phyloP scores from a whole-genome alignment of 2,797 vertebrate genomes.

The Tinamus major region DNA sequence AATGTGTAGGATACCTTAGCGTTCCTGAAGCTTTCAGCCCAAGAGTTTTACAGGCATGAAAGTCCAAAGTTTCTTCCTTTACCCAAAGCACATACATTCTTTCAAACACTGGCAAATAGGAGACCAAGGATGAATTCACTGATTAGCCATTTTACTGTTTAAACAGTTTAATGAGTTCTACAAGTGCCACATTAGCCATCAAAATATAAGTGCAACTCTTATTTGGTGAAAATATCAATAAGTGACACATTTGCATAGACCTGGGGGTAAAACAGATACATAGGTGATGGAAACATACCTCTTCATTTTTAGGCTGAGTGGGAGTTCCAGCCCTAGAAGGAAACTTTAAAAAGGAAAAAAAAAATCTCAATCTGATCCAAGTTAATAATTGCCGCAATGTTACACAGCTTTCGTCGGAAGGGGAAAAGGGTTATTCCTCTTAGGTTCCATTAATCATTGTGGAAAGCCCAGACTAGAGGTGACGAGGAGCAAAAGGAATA shows the following conservation, averaged over 20 bases:
- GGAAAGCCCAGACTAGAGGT: conserved; percentile 61
- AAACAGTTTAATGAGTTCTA: conserved; percentile 68
- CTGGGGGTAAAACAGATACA: not conserved
- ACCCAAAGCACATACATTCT: conserved; percentile 68
- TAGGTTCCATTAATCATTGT: conserved; percentile 53
- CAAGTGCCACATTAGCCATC: conserved; percentile 40
- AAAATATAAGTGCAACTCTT: not conserved
- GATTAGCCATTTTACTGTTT: conserved; percentile 54
- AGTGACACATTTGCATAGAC: not conserved
- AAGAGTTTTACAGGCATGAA: conserved; percentile 71
- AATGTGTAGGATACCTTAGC: conserved; percentile 41
- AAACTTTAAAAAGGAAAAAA: not conserved
- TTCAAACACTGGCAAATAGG: conserved; percentile 56
- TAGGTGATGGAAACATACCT: not conserved
- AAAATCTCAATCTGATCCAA: not conserved
- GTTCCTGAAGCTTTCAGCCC: conserved; percentile 51
- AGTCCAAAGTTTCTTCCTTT: conserved; percentile 69
- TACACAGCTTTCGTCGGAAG: not conserved
- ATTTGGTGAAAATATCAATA: not conserved
- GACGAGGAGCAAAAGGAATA: conserved; percentile 46
- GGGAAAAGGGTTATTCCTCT: conserved; percentile 47
- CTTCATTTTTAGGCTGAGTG: not conserved
- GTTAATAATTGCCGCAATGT: conserved; percentile 9
- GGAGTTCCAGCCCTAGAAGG: not conserved
- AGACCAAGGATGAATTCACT: conserved; percentile 14